Base-by-base conservation (phyloP, 2,888 invertebrate species). In the Brachypalpus laphriformis region DNA sequence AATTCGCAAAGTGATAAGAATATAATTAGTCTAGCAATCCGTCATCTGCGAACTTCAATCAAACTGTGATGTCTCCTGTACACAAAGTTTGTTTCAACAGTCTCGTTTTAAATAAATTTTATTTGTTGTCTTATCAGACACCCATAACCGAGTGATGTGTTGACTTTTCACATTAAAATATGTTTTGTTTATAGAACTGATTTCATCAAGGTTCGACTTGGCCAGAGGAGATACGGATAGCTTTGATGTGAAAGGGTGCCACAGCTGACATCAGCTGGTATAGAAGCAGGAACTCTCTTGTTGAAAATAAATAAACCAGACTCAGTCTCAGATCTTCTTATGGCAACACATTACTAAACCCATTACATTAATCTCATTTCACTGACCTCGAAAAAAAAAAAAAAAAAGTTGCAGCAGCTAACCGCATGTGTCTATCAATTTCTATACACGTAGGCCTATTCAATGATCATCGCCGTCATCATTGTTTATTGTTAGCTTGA, bases 381-480 rank as follows among this genome's bases (percentile, higher is more conserved):
- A 72, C 78, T 78, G 82, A 78, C 82, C 82, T 82, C 82, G 71
- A 82, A 82, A 57, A 45, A 34, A 40, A 54, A 20, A 14, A 40
- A 40, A 25, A 49, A 65, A 54, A 40, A 28, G 45, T 47, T 54
- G 37, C 31, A 45, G 9, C 61, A 77, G 54, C 65, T 40, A 63
- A 57, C 54, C 56, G 28, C 70, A 71, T 63, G 54, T 25, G 5
- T 25, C 77, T 71, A 63, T 78, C 57, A 54, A 71, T 63, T 42
- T 70, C 37, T 78, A 14, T 37, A 42, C 14, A 8, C 18, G 25
- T 14, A 49, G 18, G 25, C 16, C 18, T 34, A 18, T 2, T 16
- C 18, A 63, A 71, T 61, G 61, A 45, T 61, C 59, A 77, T 25
- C 34, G 42, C 40, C 42, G 45, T 59, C 80, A 74, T 66, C 66